These are phyloP conservation scores for Paedocypris sp. DNA, from an alignment of 2,113 vertebrate genomes.

Conservation along the genomic window DNA sequence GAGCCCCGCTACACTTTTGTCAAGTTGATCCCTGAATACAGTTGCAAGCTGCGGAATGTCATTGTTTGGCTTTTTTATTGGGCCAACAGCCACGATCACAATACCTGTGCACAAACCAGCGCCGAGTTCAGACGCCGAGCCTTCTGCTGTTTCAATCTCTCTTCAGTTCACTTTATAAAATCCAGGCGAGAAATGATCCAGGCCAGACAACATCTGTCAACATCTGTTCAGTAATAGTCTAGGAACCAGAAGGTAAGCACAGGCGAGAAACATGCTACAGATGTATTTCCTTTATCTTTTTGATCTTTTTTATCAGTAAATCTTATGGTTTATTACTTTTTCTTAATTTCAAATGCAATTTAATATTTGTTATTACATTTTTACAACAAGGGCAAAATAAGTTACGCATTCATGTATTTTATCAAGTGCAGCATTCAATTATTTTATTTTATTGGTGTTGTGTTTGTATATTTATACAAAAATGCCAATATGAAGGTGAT, in stretches of 20 bases:
- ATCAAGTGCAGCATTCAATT: no score
- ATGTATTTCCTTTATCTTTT: not conserved
- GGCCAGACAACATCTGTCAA: not conserved
- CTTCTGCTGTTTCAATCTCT: not conserved
- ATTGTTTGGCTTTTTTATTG: conserved; percentile 55
- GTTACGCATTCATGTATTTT: no score
- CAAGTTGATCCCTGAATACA: conserved; percentile 50
- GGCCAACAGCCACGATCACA: conserved; percentile 41
- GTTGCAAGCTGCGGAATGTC: conserved; percentile 63
- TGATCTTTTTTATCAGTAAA: not conserved
- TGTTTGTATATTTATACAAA: no score
- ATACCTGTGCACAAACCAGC: conserved; percentile 43
- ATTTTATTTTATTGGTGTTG: no score
- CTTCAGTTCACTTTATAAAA: not conserved
- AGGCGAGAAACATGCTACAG: not conserved
- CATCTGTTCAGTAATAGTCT: not conserved
- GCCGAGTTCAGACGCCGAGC: conserved; percentile 30
- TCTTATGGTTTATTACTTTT: no score
- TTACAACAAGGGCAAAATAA: no score
- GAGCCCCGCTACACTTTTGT: conserved; percentile 40
- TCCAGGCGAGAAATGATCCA: not conserved
- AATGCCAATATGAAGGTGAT: no score
- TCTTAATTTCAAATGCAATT: no score
- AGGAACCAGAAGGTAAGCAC: conserved; percentile 5
- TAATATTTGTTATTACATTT: no score